phyloP scores from a whole-genome alignment of 2,113 vertebrate species.

The Aspidoscelis tigris region DNA sequence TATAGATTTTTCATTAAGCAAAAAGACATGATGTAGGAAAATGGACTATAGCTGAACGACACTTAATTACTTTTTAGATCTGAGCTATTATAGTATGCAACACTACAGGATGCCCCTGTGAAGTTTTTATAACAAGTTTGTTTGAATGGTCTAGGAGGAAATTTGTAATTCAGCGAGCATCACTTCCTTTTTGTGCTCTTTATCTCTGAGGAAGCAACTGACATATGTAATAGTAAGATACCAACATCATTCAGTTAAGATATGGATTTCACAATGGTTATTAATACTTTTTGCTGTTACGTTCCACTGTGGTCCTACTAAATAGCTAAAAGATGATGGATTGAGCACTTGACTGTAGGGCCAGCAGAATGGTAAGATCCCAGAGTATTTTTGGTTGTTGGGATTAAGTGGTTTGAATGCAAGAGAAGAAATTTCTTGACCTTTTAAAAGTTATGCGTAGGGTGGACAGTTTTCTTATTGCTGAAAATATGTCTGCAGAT shows the following conservation, averaged over 20 bases:
- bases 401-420: background rate
- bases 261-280: background rate
- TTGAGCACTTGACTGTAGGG: background rate
- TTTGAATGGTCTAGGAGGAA: slow-evolving; percentile 15
- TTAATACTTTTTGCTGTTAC: slow-evolving; percentile 2
- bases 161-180: slow-evolving; percentile 22
- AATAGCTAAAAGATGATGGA: background rate
- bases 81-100: background rate
- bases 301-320: background rate
- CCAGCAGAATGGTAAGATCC: background rate
- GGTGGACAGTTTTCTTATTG: no score
- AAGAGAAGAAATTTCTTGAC: background rate
- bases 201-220: background rate
- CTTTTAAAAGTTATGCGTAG: background rate
- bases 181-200: background rate
- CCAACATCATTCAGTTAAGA: background rate
- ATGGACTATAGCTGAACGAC: background rate
- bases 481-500: no score
- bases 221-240: background rate
- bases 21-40: slow-evolving; percentile 24
- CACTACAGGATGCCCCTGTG: slow-evolving; percentile 4
- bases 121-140: slow-evolving; percentile 10
- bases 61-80: slow-evolving; percentile 15
- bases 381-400: background rate
- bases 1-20: slow-evolving; percentile 16